Evolutionary conservation across 2,888 invertebrate genomes (phyloP).

Genomic region (Mactromeris polynyma): DNA sequence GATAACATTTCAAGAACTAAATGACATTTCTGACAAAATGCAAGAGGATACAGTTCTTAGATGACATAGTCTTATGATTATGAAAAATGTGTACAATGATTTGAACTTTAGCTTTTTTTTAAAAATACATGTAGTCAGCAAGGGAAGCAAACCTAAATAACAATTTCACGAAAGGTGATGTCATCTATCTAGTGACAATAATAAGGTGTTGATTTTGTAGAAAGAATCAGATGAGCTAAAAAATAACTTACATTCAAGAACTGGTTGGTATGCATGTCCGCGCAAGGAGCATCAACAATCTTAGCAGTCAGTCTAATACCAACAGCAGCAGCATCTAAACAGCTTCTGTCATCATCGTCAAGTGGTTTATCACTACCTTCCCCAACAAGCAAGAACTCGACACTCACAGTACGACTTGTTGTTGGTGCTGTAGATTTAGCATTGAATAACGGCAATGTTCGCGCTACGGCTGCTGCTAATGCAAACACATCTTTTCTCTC

Average conservation of each 20-base stretch:
- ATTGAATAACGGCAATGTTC: conserved; percentile 93
- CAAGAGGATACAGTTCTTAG: too few species aligned
- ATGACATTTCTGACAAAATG: too few species aligned
- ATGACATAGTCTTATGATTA: too few species aligned
- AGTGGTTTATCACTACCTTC: conserved; percentile 86
- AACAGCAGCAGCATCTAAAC: conserved; percentile 83
- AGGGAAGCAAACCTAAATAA: too few species aligned
- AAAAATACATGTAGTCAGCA: too few species aligned
- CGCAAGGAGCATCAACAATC: conserved; percentile 95
- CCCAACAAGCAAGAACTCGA: conserved; percentile 89
- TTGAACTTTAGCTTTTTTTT: too few species aligned
- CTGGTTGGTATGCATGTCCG: conserved; percentile 93
- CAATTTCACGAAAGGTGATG: too few species aligned
- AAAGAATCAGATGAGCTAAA: background rate
- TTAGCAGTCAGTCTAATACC: conserved; percentile 92
- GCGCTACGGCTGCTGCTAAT: conserved; percentile 93
- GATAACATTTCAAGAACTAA: too few species aligned
- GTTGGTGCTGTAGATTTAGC: conserved; percentile 88
- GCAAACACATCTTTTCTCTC: conserved; percentile 93
- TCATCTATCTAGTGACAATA: too few species aligned
- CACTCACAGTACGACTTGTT: conserved; percentile 77
- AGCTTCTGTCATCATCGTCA: conserved; percentile 83
- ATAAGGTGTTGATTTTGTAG: too few species aligned
- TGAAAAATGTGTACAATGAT: too few species aligned
- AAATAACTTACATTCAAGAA: conserved; percentile 90